Evolutionary conservation across 2,888 invertebrate species (phyloP), one percentile per base, ranked within the genome.

Genomic region (Ferrisia virgata): DNA sequence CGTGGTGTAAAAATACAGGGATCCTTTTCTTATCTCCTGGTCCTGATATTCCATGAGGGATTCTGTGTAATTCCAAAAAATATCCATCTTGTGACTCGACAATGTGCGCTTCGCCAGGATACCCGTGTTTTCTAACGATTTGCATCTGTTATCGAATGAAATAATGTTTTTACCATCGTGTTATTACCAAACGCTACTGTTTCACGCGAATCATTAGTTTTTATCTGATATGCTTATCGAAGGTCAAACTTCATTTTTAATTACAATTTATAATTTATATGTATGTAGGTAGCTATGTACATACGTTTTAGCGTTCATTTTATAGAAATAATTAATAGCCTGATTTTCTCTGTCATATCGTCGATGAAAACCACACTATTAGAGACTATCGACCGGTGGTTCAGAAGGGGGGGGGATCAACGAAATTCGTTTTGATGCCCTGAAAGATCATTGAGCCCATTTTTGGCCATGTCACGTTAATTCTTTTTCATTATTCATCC

Each of bases 71-170:
- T 85, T 91, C 91, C 25, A 93, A 89, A 11, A 91, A 88, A 88
- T 92, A 93, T 3, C 92, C 92, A 87, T 93, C 93, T 1, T 88
- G 87, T 0, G 93, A 93, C 13, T 86, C 87, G 0, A 88, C 89
- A 0, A 90, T 88, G 86, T 91, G 90, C 85, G 88, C 89, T 87
- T 91, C 91, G 1, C 87, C 87, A 0, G 91, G 91, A 86, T 91
- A 91, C 1, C 91, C 91, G 1, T 89, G 88, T 53, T 88, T 87
- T 58, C 88, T 86, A 84, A 91, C 89, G 9, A 91, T 88, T 86
- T 90, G 89, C 0, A 90, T 89, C 91, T 47, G 11, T 40, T 18
- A 47, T 47, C 18, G 47, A n/a, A n/a, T n/a, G n/a, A 6, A 18
- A 47, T 18, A 47, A 47, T 18, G 5, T 47, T 0, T 43, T 4